phyloP scores from a whole-genome alignment of 2,113 vertebrate genomes.

The Triplophysa rosa region DNA sequence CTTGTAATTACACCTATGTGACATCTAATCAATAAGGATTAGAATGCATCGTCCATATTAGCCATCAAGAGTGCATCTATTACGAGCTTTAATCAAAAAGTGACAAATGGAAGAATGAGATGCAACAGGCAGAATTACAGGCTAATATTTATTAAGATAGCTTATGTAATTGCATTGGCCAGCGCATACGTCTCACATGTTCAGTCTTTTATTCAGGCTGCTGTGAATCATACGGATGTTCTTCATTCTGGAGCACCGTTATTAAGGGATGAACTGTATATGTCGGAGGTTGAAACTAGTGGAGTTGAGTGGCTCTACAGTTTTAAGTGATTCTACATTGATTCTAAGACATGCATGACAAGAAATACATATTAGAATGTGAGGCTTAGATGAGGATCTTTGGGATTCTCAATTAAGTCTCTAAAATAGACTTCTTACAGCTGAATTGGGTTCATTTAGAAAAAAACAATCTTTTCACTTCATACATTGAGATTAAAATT shows the following conservation, averaged over 20 bases:
- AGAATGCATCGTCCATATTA: constrained; percentile 33
- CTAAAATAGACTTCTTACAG: too few relatives aligned
- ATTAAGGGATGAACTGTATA: not conserved
- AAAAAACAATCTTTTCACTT: too few relatives aligned
- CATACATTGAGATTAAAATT: too few relatives aligned
- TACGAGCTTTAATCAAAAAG: constrained; percentile 34
- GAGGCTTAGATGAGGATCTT: too few relatives aligned
- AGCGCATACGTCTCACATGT: not conserved
- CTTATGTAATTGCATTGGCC: constrained; percentile 18
- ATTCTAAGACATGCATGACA: too few relatives aligned
- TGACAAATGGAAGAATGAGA: constrained; percentile 33
- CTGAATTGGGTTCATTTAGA: too few relatives aligned
- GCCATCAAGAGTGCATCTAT: constrained; percentile 10
- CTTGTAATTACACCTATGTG: constrained; percentile 29
- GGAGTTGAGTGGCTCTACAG: not conserved
- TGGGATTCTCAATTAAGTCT: too few relatives aligned
- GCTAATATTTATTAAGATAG: constrained; percentile 38
- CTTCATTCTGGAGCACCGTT: not conserved
- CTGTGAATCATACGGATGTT: not conserved
- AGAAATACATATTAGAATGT: too few relatives aligned
- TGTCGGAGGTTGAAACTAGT: not conserved
- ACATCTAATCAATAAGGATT: constrained; percentile 43
- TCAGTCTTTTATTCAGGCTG: not conserved
- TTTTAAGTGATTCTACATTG: too few relatives aligned
- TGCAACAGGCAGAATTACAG: constrained; percentile 14